phyloP scores from a whole-genome alignment of 2,797 vertebrate species.

The Limnodromus scolopaceus region DNA sequence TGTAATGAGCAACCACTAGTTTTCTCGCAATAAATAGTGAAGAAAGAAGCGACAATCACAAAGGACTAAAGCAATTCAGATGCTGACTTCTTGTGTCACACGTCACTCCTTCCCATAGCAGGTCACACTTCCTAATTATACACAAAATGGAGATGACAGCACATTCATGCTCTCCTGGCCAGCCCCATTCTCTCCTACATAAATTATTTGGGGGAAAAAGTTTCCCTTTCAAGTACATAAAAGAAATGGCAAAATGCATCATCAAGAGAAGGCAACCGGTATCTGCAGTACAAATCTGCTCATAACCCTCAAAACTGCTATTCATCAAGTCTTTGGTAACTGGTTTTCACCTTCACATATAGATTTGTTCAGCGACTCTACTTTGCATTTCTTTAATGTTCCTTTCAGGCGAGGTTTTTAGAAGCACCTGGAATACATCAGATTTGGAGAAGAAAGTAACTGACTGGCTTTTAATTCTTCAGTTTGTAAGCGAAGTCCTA shows the following conservation, averaged over 20 bases:
- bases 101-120: not conserved
- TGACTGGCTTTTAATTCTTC: slow-evolving; percentile 23
- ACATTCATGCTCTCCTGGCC: not conserved
- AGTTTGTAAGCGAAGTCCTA: slow-evolving; percentile 40
- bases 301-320: not conserved
- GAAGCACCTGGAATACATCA: slow-evolving; percentile 32
- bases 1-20: not conserved
- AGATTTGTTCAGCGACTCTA: not conserved
- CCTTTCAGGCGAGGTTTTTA: slow-evolving; percentile 3
- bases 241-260: not conserved
- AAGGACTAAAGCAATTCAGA: not conserved
- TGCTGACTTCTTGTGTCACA: not conserved
- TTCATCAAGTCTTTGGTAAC: not conserved
- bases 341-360: slow-evolving; percentile 29
- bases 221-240: not conserved
- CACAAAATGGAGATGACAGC: not conserved
- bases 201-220: not conserved
- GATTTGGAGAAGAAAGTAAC: slow-evolving; percentile 37
- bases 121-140: not conserved
- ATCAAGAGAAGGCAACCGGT: not conserved
- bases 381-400: slow-evolving; percentile 56
- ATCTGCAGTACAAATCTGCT: not conserved
- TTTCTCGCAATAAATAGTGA: not conserved
- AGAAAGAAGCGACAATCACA: not conserved
- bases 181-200: not conserved